phyloP scores from a whole-genome alignment of 1,140 invertebrate genomes.

The Latrodectus geometricus region DNA sequence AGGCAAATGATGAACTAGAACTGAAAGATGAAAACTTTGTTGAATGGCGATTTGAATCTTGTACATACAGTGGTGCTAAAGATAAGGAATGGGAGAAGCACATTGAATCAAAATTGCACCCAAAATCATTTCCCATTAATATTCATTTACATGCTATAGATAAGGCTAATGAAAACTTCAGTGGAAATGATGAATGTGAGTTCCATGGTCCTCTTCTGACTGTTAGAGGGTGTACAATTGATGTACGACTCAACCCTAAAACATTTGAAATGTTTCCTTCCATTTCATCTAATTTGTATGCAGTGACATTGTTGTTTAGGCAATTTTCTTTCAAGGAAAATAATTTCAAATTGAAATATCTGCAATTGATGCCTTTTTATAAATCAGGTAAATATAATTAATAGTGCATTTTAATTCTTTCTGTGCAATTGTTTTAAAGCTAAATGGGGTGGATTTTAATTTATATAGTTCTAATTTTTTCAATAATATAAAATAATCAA shows the following conservation, averaged over 20 bases:
- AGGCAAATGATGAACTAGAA: not conserved
- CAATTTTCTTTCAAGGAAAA: slow-evolving; percentile 53
- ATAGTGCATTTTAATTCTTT: too few relatives aligned
- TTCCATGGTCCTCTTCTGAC: slow-evolving; percentile 46
- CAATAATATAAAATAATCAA: too few relatives aligned
- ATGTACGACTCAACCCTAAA: slow-evolving; percentile 43
- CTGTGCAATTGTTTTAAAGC: too few relatives aligned
- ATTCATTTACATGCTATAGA: slow-evolving; percentile 62
- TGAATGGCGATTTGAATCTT: slow-evolving; percentile 62
- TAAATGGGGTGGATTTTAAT: too few relatives aligned
- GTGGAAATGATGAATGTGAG: slow-evolving; percentile 34
- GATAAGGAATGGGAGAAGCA: slow-evolving; percentile 39
- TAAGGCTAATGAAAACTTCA: slow-evolving; percentile 44
- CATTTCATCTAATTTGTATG: slow-evolving; percentile 28
- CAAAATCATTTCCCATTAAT: slow-evolving; percentile 63
- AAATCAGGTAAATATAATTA: slow-evolving; percentile 32
- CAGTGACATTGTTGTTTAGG: slow-evolving; percentile 59
- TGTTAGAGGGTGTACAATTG: slow-evolving; percentile 35
- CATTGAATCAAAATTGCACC: slow-evolving; percentile 48
- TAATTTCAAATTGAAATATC: slow-evolving; percentile 19
- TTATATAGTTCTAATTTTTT: too few relatives aligned
- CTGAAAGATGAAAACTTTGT: slow-evolving; percentile 59
- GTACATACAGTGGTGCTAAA: not conserved
- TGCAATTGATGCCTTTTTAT: slow-evolving; percentile 61
- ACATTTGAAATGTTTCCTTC: slow-evolving; percentile 39